Evolutionary conservation across 1,140 invertebrate genomes (phyloP).

Genomic region (Aphelinus atriplicis): DNA sequence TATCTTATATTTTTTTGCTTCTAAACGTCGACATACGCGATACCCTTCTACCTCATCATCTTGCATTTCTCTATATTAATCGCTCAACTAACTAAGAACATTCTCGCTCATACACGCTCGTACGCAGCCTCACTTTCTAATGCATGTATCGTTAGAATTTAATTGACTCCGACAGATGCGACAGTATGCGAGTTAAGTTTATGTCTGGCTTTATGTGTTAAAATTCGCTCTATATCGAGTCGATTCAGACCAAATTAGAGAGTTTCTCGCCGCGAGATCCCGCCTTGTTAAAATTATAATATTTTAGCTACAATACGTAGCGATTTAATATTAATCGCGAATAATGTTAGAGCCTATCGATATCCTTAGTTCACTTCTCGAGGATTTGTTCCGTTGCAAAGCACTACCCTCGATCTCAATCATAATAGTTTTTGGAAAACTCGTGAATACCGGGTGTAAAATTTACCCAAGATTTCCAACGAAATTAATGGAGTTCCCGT

Average conservation of each 20-base stretch:
- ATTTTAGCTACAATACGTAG: conserved; percentile 25
- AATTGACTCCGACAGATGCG: conserved; percentile 64
- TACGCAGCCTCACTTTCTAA: conserved; percentile 46
- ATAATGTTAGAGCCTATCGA: conserved; percentile 34
- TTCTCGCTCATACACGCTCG: conserved; percentile 39
- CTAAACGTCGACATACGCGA: not conserved
- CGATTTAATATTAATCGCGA: conserved; percentile 29
- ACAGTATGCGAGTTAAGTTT: conserved; percentile 25
- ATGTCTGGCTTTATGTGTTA: conserved; percentile 5
- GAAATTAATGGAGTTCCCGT: too few relatives aligned
- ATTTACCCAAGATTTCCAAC: too few relatives aligned
- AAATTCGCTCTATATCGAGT: conserved; percentile 39
- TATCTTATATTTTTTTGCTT: conserved; percentile 20
- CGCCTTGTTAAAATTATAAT: conserved; percentile 21
- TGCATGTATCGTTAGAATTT: conserved; percentile 61
- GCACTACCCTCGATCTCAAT: not conserved
- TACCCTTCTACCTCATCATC: conserved; percentile 26
- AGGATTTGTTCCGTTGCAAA: conserved; percentile 23
- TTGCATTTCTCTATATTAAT: conserved; percentile 39
- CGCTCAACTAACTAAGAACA: conserved; percentile 31
- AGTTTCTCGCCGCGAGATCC: conserved; percentile 38
- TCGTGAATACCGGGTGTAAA: too few relatives aligned
- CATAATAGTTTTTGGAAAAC: too few relatives aligned
- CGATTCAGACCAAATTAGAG: conserved; percentile 50
- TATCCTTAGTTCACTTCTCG: conserved; percentile 31